Evolutionary conservation across 2,797 vertebrate species (phyloP).

Genomic region (Prionace glauca): DNA sequence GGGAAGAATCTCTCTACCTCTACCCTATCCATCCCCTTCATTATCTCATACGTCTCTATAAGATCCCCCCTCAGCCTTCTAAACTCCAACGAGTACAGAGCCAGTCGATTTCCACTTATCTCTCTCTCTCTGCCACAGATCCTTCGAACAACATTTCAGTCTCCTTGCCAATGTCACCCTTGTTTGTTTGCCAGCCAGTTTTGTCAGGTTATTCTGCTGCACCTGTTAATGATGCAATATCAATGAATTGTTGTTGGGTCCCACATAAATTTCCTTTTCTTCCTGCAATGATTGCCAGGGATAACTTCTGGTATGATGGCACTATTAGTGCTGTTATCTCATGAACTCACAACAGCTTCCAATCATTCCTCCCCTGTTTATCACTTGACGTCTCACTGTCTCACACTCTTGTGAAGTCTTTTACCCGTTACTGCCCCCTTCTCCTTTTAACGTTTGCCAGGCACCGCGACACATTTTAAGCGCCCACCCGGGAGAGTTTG

Average conservation of each 20-base stretch:
- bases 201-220: too few relatives aligned
- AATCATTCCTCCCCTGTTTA: neutral
- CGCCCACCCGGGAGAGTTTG: neutral
- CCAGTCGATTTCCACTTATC: too few relatives aligned
- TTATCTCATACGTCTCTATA: too few relatives aligned
- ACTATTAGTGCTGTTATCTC: neutral
- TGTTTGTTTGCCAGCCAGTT: neutral
- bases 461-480: neutral
- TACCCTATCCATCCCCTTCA: too few relatives aligned
- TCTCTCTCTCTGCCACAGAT: neutral
- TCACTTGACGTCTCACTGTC: neutral
- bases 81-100: too few relatives aligned
- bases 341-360: neutral
- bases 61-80: too few relatives aligned
- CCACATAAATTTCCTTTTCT: neutral
- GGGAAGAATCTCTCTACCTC: too few relatives aligned
- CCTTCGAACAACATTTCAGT: too few relatives aligned
- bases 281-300: neutral
- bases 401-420: neutral
- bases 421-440: neutral
- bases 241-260: neutral
- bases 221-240: neutral
- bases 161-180: too few relatives aligned
- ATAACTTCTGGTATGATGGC: neutral
- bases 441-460: neutral